Conservation (phyloP, 2,113 vertebrate species). For the Zootoca vivipara region DNA sequence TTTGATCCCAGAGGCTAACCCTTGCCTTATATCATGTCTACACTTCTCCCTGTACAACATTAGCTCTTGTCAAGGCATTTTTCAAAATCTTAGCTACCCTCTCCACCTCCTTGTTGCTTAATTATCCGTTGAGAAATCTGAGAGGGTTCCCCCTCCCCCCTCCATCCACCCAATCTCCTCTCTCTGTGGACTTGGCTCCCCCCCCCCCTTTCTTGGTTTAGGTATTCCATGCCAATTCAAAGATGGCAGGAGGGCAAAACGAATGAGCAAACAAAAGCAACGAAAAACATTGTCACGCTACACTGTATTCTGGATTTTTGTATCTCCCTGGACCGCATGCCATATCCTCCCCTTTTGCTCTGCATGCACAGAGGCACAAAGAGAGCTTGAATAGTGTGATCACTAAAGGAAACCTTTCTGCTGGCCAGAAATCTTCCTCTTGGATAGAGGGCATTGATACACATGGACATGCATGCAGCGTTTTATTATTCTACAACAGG, state of each 20-base stretch:
- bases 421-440: not conserved
- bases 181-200: not conserved
- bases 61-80: slow-evolving; percentile 10
- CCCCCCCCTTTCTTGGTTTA: not conserved
- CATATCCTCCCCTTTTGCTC: not conserved
- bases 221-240: not conserved
- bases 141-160: not conserved
- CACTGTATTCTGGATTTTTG: not conserved
- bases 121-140: not conserved
- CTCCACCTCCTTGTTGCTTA: not conserved
- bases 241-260: not conserved
- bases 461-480: not conserved
- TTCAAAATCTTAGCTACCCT: slow-evolving; percentile 13
- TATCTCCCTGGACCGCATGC: not conserved
- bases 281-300: not conserved
- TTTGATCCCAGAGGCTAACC: slow-evolving; percentile 3
- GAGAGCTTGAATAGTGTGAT: not conserved
- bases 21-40: slow-evolving; percentile 14
- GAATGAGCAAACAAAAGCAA: too few species aligned
- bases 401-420: not conserved
- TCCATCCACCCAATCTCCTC: not conserved
- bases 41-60: not conserved
- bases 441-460: not conserved
- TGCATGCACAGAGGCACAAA: too few species aligned
- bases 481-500: too few species aligned